Conservation (phyloP, 2,888 invertebrate species). For the Diogma glabrata region DNA sequence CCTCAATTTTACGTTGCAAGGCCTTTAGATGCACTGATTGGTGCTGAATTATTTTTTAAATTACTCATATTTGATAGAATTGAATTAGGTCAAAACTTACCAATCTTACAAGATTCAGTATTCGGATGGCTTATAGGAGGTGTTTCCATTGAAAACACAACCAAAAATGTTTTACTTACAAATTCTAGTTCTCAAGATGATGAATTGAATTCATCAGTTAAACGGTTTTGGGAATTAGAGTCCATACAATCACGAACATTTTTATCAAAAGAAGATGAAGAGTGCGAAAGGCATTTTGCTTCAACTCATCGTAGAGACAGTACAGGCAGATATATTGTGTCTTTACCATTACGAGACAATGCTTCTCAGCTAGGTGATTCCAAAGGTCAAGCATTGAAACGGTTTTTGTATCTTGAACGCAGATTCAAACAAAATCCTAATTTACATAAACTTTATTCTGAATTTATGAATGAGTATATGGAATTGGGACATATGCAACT, state of each 20-base stretch:
- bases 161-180: too few species aligned
- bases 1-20: too few species aligned
- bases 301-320: not conserved
- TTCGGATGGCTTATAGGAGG: too few species aligned
- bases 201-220: too few species aligned
- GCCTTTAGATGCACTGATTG: too few species aligned
- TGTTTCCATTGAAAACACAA: too few species aligned
- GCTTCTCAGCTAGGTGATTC: not conserved
- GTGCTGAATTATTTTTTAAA: too few species aligned
- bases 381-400: not conserved
- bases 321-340: not conserved
- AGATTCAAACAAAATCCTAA: not conserved
- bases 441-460: not conserved
- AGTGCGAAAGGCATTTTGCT: not conserved
- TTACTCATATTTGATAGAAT: too few species aligned
- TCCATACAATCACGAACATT: not conserved
- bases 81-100: not conserved
- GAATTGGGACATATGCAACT: not conserved
- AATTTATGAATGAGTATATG: not conserved
- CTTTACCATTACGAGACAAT: not conserved
- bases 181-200: too few species aligned
- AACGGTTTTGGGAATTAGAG: conserved; percentile 1
- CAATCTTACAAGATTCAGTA: not conserved
- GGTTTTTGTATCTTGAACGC: not conserved
- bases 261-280: not conserved